Conservation (phyloP, 2,888 invertebrate species). For the Mechanitis messenoides region DNA sequence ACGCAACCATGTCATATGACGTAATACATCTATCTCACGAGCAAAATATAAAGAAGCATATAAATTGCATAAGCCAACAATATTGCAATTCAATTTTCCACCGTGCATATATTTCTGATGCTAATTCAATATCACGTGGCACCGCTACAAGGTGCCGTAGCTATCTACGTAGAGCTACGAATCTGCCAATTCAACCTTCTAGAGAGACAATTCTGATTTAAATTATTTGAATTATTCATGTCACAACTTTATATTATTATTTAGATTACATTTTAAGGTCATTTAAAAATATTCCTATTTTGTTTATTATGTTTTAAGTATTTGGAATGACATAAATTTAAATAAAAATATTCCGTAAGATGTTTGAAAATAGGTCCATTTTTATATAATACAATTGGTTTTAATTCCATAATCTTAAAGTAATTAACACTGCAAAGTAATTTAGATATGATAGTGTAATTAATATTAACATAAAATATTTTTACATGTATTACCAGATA, state of each 20-base stretch:
- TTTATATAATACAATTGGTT: no score
- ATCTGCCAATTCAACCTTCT: constrained; percentile 2
- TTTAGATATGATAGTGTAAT: no score
- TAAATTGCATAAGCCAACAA: constrained; percentile 1
- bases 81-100: constrained; percentile 1
- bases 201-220: constrained; percentile 3
- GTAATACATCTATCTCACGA: no score
- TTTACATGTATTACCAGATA: no score
- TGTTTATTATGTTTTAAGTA: not conserved
- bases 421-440: no score
- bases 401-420: no score
- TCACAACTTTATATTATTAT: constrained; percentile 4
- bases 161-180: constrained; percentile 3
- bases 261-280: not conserved
- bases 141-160: constrained; percentile 3
- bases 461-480: no score
- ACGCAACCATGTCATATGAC: no score
- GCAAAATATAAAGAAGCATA: not conserved
- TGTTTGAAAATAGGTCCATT: no score
- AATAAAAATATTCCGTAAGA: not conserved
- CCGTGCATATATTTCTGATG: not conserved
- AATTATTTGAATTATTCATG: constrained; percentile 8
- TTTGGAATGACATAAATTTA: not conserved
- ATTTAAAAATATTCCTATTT: not conserved
- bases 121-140: constrained; percentile 8